These are phyloP conservation scores for Ochlodes sylvanus DNA, from an alignment of 2,888 invertebrate genomes.

Conservation along the genomic window DNA sequence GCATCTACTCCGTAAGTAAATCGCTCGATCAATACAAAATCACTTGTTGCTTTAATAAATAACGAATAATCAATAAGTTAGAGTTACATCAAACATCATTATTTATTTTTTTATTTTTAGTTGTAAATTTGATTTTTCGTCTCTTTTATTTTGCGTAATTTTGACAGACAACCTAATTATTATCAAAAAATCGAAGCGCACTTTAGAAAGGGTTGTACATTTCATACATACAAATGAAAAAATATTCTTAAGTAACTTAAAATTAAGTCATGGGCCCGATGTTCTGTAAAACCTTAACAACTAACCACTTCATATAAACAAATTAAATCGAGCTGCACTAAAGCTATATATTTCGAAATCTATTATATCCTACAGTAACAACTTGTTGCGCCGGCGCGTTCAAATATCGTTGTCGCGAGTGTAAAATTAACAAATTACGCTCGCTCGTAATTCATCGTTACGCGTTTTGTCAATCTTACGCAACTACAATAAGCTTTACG, in stretches of 20 bases:
- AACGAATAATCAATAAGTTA: too few species aligned
- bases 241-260: constrained; percentile 72
- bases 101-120: too few species aligned
- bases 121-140: neutral
- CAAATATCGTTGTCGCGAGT: constrained; percentile 23
- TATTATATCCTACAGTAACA: constrained; percentile 61
- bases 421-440: constrained; percentile 1
- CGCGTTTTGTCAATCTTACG: constrained; percentile 33
- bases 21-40: constrained; percentile 19
- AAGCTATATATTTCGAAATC: constrained; percentile 79
- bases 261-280: constrained; percentile 83
- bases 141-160: constrained; percentile 40
- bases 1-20: too few species aligned
- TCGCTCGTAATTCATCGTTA: constrained; percentile 2
- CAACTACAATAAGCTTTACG: constrained; percentile 34
- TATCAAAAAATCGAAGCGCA: constrained; percentile 46
- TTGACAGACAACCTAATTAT: constrained; percentile 46
- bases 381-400: constrained; percentile 47
- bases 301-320: constrained; percentile 72
- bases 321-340: constrained; percentile 67
- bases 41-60: constrained; percentile 1
- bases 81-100: too few species aligned
- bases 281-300: constrained; percentile 75
- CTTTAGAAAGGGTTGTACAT: constrained; percentile 53
- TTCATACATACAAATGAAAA: constrained; percentile 45